Percentiles rank a stretch among this genome's conserved stretches.
Conservation (phyloP, 2,113 vertebrate species). For the Chlorodrepanis virens region DNA sequence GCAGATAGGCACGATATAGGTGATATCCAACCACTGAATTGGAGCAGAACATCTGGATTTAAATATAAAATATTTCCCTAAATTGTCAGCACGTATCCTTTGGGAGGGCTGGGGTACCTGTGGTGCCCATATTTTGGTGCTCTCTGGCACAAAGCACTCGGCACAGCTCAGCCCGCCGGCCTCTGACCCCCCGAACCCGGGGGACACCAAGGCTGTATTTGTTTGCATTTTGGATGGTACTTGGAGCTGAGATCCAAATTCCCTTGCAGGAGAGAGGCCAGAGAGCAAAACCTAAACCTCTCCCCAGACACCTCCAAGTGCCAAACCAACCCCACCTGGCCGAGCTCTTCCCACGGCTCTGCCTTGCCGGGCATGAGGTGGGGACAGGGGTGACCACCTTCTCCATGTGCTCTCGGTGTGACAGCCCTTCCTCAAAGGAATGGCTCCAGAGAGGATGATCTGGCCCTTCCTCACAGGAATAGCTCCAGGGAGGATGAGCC, state of each 20-base stretch:
- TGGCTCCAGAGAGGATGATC: neutral
- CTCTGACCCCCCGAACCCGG: neutral
- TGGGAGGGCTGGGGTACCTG: neutral
- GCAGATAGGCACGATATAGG: neutral
- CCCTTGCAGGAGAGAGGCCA: neutral
- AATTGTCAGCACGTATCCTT: fast-evolving
- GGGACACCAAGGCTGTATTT: fast-evolving
- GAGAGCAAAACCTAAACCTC: neutral
- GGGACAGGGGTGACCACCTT: neutral
- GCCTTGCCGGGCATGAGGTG: neutral
- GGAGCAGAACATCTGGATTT: neutral
- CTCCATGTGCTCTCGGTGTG: neutral
- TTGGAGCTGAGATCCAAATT: neutral
- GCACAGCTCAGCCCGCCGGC: fast-evolving
- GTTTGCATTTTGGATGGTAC: neutral
- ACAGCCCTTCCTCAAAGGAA: fast-evolving
- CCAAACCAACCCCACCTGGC: neutral
- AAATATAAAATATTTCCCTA: neutral
- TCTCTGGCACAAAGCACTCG: neutral
- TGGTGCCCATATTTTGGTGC: fast-evolving
- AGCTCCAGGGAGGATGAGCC: neutral
- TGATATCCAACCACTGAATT: fast-evolving
- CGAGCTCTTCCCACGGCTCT: neutral
- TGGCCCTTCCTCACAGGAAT: neutral
- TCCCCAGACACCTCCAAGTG: neutral